Conservation (phyloP, 2,888 invertebrate species). For the Netelia fuscicornis region DNA sequence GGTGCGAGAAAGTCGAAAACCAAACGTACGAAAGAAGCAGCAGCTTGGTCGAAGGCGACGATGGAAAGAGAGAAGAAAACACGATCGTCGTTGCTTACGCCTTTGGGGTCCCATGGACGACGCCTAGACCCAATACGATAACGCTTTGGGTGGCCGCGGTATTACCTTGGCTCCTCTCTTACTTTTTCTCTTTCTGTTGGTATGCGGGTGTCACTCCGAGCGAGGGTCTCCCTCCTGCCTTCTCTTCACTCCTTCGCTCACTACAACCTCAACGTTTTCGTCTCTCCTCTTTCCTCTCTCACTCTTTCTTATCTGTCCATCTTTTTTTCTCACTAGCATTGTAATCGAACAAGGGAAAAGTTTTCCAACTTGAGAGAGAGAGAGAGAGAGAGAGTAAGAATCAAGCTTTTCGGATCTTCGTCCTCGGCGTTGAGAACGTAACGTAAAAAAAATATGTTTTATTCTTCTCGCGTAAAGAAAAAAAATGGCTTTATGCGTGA, state of each 20-base stretch:
- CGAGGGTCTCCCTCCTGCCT: conserved; percentile 56
- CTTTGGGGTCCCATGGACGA: conserved; percentile 50
- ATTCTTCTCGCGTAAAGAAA: too few relatives aligned
- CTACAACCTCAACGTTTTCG: conserved; percentile 16
- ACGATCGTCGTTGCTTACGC: conserved; percentile 59
- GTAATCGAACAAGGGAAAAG: conserved; percentile 68
- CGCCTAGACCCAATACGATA: conserved; percentile 69
- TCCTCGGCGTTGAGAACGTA: background rate
- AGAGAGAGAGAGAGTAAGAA: background rate
- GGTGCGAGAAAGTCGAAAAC: conserved; percentile 62
- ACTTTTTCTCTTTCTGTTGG: conserved; percentile 27
- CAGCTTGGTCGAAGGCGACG: conserved; percentile 36
- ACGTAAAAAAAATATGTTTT: too few relatives aligned
- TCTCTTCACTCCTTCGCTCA: conserved; percentile 19
- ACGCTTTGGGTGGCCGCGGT: conserved; percentile 72
- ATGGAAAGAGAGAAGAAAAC: conserved; percentile 32
- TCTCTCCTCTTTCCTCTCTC: conserved; percentile 35
- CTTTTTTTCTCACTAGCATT: conserved; percentile 60
- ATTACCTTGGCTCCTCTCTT: conserved; percentile 68
- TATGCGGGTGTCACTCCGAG: conserved; percentile 72
- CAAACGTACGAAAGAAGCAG: conserved; percentile 23
- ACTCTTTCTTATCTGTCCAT: conserved; percentile 26
- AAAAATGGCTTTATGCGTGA: too few relatives aligned
- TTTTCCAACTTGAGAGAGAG: conserved; percentile 25
- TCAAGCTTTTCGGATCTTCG: conserved; percentile 33